Evolutionary conservation across 2,797 vertebrate genomes (phyloP).

Genomic region (Paratrypauchen microcephalus): DNA sequence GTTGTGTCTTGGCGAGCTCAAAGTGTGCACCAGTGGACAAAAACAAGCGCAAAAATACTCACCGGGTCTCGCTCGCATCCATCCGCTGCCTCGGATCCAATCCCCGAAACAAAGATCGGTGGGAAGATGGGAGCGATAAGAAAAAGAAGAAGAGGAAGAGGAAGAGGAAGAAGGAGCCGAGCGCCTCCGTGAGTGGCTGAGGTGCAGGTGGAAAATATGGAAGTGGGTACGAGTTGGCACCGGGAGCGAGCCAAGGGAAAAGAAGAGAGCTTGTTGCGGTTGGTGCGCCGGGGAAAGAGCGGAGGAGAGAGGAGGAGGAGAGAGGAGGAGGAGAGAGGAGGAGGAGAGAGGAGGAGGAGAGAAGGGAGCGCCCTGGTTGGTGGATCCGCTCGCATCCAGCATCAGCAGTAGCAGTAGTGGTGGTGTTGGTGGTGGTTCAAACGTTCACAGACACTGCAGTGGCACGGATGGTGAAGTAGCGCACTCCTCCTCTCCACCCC

Average conservation of each 20-base stretch:
- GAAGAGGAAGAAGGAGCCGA: background rate
- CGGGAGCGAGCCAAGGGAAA: background rate
- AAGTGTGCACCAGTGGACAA: background rate
- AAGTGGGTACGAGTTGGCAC: background rate
- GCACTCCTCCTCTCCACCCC: too few relatives aligned
- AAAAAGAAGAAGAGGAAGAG: too few relatives aligned
- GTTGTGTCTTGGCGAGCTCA: background rate
- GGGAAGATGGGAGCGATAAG: slow-evolving; percentile 2
- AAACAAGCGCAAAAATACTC: slow-evolving; percentile 4
- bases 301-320: background rate
- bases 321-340: background rate
- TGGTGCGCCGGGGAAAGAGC: background rate
- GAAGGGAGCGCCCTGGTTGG: background rate
- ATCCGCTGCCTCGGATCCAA: background rate
- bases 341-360: background rate
- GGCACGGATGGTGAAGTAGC: too few relatives aligned
- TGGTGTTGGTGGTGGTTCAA: too few relatives aligned
- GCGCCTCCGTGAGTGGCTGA: background rate
- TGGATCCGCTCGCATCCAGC: background rate
- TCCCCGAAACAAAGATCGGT: background rate
- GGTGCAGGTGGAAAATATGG: background rate
- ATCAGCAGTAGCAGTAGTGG: background rate
- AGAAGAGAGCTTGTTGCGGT: background rate
- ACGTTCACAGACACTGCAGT: slow-evolving; percentile 1
- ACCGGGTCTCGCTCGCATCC: background rate